Evolutionary conservation across 2,113 vertebrate species (phyloP), one percentile per base, ranked within the genome.

Genomic region (Sarotherodon lohbergeri): DNA sequence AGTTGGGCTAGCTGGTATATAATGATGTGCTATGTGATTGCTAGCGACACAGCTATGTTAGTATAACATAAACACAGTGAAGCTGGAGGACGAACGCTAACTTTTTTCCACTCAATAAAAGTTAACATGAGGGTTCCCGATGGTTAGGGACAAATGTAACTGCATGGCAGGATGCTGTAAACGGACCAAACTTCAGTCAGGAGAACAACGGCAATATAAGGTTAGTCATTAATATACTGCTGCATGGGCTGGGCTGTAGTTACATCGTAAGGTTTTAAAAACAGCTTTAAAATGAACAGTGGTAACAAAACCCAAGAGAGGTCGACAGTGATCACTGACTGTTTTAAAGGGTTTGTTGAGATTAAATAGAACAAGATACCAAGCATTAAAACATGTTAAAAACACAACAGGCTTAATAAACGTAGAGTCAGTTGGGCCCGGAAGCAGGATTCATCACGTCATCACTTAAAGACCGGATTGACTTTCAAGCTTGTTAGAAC

Each of bases 1-100:
- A 61, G 29, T 61, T 61, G 57, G 57, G 19, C 29, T 61, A 34
- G 57, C 29, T 61, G 57, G 1, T 34, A 61, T 61, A 17, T 61
- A 34, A 61, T 0, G 2, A 34, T 10, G 57, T 34, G 29, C 16
- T 0, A 19, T 19, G 16, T 34, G 57, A 61, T 34, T 1, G 9
- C 57, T 19, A 32, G 56, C 2, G 3, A 59, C 27, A 59, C 57
- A 59, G 57, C 57, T 32, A 32, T 17, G 27, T 61, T 61, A 61
- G 57, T 1, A 17, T 32, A 10, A 57, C 7, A 59, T 59, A 5
- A 59, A 59, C 56, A 59, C 56, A 57, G 7, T 0, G 4, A 59
- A 29, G 56, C 7, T 59, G 55, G 55, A 0, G 13, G 24, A 59
- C 4, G 0, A 16, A 59, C 24, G 24, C 24, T 27, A 27, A 27